phyloP scores from a whole-genome alignment of 2,888 invertebrate species.

The Campoplex capitator region DNA sequence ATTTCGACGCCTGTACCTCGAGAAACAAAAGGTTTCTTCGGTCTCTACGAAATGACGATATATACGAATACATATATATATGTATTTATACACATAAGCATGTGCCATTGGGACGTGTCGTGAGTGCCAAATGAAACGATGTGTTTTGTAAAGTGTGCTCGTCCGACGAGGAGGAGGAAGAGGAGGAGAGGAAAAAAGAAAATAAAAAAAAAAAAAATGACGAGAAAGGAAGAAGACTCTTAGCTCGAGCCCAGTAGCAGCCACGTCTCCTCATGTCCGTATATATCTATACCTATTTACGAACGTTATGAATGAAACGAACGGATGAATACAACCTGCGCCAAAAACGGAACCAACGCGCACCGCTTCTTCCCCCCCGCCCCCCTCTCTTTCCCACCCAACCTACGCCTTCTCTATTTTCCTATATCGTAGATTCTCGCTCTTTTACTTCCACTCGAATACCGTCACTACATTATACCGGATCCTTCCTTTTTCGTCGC shows the following conservation, averaged over 20 bases:
- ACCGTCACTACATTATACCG: slow-evolving; percentile 43
- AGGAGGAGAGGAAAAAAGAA: no score
- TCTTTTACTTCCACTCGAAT: slow-evolving; percentile 30
- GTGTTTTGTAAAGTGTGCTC: slow-evolving; percentile 71
- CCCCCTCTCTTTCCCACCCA: neutral
- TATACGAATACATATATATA: slow-evolving; percentile 2
- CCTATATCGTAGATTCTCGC: slow-evolving; percentile 48
- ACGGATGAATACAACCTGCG: slow-evolving; percentile 83
- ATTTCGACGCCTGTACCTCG: neutral
- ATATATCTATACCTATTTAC: slow-evolving; percentile 57
- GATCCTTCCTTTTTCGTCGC: slow-evolving; percentile 52
- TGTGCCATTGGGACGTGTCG: slow-evolving; percentile 72
- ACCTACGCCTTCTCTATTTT: slow-evolving; percentile 31
- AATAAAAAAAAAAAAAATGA: slow-evolving; percentile 41
- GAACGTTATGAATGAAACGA: slow-evolving; percentile 79
- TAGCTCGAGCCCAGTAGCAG: slow-evolving; percentile 32
- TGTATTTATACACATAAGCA: slow-evolving; percentile 45
- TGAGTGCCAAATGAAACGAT: slow-evolving; percentile 78
- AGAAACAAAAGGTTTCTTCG: slow-evolving; percentile 14
- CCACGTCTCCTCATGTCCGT: neutral
- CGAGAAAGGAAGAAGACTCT: slow-evolving; percentile 59
- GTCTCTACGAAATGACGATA: slow-evolving; percentile 9
- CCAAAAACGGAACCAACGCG: slow-evolving; percentile 71
- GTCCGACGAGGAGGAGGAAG: slow-evolving; percentile 36
- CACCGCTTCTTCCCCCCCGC: slow-evolving; percentile 41